phyloP scores from a whole-genome alignment of 2,113 vertebrate species.

The Todiramphus chloris region DNA sequence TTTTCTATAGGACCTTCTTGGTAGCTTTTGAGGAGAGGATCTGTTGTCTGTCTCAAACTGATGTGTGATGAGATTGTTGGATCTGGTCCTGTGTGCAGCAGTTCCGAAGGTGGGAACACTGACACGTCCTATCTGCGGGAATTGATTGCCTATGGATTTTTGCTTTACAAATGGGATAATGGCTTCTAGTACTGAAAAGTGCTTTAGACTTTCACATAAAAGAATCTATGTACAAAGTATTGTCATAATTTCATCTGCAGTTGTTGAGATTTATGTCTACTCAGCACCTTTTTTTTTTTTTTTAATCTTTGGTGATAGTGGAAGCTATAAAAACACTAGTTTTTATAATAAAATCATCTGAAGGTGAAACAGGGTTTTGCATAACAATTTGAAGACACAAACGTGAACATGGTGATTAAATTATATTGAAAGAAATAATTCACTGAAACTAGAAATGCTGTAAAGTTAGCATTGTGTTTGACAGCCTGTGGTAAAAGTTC shows the following conservation, averaged over 20 bases:
- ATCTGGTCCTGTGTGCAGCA: background rate
- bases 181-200: background rate
- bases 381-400: background rate
- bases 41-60: background rate
- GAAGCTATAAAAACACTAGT: background rate
- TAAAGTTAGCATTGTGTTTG: background rate
- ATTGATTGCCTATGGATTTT: background rate
- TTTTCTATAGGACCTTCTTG: background rate
- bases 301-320: background rate
- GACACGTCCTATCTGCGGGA: background rate
- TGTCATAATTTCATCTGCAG: background rate
- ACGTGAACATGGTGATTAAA: background rate
- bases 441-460: background rate
- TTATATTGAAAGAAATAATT: background rate
- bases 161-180: background rate
- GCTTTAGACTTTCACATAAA: background rate
- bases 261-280: background rate
- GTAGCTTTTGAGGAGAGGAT: background rate
- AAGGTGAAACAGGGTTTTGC: background rate
- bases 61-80: background rate
- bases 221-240: background rate
- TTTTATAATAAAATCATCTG: slow-evolving; percentile 1
- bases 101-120: background rate
- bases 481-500: slow-evolving; percentile 8
- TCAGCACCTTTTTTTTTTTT: background rate